Evolutionary conservation across 1,140 invertebrate genomes (phyloP).

Genomic region (Melanaphis sacchari): DNA sequence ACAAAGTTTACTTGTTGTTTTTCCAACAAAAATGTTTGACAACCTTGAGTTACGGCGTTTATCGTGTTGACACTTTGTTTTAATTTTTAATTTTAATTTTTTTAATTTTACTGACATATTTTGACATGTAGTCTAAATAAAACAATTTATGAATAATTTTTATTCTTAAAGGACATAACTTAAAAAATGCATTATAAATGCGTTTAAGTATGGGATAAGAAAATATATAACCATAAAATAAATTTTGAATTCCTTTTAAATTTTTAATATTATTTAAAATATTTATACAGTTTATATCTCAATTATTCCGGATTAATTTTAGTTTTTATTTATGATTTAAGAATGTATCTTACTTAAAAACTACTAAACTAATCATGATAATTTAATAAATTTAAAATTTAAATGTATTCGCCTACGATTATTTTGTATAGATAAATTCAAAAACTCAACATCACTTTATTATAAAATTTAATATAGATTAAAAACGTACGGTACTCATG

Average conservation of each 20-base stretch:
- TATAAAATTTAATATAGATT: no score
- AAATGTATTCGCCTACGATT: not conserved
- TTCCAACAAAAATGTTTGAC: not conserved
- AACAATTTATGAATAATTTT: not conserved
- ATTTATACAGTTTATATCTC: no score
- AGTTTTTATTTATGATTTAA: not conserved
- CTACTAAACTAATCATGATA: not conserved
- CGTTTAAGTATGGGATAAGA: not conserved
- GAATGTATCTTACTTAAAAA: not conserved
- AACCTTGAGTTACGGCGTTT: not conserved
- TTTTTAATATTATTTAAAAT: no score
- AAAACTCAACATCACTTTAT: no score
- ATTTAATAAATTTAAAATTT: not conserved
- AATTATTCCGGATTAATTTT: no score
- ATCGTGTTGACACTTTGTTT: not conserved
- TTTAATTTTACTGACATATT: not conserved
- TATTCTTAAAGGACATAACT: not conserved
- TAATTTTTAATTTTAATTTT: constrained; percentile 4
- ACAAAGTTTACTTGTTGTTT: not conserved
- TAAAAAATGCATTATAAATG: not conserved
- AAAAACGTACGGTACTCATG: no score
- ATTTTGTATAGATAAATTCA: no score
- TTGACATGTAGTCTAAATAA: not conserved
- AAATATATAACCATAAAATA: not conserved
- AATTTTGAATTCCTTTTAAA: no score